phyloP scores from a whole-genome alignment of 1,140 invertebrate genomes.

The Cyphomyrmex costatus region DNA sequence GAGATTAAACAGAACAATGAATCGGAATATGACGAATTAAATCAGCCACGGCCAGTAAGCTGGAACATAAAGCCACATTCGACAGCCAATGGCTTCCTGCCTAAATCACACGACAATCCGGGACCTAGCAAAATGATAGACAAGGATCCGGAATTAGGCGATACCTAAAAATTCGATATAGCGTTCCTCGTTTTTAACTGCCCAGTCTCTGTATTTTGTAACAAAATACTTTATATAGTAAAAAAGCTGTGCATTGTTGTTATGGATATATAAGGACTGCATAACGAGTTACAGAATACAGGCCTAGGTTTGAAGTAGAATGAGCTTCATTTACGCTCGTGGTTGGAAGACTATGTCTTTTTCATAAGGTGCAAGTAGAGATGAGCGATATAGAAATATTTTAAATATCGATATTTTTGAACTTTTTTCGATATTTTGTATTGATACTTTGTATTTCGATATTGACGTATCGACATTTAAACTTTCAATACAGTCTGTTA shows the following conservation, averaged over 20 bases:
- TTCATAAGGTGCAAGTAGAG: not conserved
- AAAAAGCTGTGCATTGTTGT: no score
- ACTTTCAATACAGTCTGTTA: no score
- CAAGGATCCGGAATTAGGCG: conserved; percentile 75
- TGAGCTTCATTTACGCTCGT: not conserved
- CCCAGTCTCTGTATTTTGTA: not conserved
- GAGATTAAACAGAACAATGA: conserved; percentile 96
- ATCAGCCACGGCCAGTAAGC: conserved; percentile 93
- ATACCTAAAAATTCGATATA: conserved; percentile 58
- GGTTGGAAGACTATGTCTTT: conserved; percentile 5
- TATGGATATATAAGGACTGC: no score
- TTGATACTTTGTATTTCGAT: no score
- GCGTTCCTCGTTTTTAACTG: conserved; percentile 33
- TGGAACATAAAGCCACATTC: conserved; percentile 93
- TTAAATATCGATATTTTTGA: no score
- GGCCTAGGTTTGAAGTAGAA: conserved; percentile 1
- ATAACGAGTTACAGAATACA: no score
- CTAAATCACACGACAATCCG: conserved; percentile 66
- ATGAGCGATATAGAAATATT: no score
- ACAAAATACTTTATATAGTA: no score
- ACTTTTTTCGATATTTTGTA: no score
- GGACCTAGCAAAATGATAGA: conserved; percentile 75
- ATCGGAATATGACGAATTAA: conserved; percentile 94
- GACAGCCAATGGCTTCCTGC: conserved; percentile 89
- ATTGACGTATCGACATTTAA: no score